phyloP scores from a whole-genome alignment of 2,113 vertebrate species.

The Lipophrys pholis region DNA sequence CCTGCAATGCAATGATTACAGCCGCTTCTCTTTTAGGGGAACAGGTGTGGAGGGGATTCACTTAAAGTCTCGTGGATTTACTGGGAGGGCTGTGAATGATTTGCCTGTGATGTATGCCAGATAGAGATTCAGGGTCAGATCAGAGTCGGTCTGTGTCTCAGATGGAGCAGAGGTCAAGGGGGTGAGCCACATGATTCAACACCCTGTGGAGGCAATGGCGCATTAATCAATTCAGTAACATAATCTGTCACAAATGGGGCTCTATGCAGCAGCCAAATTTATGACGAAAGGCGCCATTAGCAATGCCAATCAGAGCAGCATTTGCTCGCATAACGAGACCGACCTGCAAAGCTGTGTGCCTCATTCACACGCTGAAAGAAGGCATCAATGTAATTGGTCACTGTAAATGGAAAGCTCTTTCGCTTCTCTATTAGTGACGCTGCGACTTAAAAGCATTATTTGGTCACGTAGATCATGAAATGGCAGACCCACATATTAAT shows the following conservation, averaged over 20 bases:
- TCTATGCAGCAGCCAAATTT: constrained; percentile 54
- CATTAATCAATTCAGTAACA: constrained; percentile 62
- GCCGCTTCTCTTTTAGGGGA: neutral
- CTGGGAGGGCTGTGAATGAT: constrained; percentile 21
- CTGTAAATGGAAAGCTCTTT: constrained; percentile 52
- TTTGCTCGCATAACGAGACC: constrained; percentile 53
- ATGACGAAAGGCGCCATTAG: constrained; percentile 53
- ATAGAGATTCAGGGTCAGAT: constrained; percentile 34
- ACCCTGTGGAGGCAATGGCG: constrained; percentile 40
- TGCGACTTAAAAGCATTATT: constrained; percentile 47
- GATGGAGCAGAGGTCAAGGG: constrained; percentile 48
- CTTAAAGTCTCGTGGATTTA: constrained; percentile 19
- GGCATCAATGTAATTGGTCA: constrained; percentile 59
- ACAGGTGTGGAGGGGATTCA: constrained; percentile 19
- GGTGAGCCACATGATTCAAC: constrained; percentile 55
- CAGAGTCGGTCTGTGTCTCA: constrained; percentile 35
- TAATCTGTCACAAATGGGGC: constrained; percentile 62
- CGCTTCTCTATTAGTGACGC: constrained; percentile 45
- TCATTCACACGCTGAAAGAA: constrained; percentile 47
- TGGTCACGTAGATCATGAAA: constrained; percentile 55
- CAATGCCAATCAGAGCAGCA: constrained; percentile 63
- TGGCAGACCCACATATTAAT: constrained; percentile 15
- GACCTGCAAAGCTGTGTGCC: constrained; percentile 58
- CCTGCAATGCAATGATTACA: neutral
- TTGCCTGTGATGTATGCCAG: constrained; percentile 15